Evolutionary conservation across 1,140 invertebrate genomes (phyloP).

Genomic region (Orussus abietinus): DNA sequence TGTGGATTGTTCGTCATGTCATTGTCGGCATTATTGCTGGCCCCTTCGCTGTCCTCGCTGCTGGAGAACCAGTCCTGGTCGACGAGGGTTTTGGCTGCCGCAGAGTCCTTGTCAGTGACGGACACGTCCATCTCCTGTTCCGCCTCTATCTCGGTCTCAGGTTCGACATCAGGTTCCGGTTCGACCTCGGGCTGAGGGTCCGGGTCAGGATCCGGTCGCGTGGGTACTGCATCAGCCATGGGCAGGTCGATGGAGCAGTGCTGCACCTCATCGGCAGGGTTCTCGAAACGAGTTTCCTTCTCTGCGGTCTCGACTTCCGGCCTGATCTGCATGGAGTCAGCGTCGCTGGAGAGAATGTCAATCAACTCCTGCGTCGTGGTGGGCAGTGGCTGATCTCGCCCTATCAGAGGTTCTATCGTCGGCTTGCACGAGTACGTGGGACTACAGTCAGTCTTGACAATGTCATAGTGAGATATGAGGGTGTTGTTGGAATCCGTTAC

Average conservation of each 20-base stretch:
- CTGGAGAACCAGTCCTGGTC: slow-evolving; percentile 53
- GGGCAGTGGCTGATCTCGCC: slow-evolving; percentile 42
- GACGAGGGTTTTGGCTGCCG: slow-evolving; percentile 37
- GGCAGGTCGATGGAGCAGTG: slow-evolving; percentile 51
- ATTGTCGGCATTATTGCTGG: slow-evolving; percentile 28
- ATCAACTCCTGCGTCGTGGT: slow-evolving; percentile 49
- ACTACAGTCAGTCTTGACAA: slow-evolving; percentile 50
- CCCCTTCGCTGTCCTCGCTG: slow-evolving; percentile 49
- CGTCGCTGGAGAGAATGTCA: slow-evolving; percentile 46
- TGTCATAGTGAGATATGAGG: slow-evolving; percentile 58
- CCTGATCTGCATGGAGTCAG: slow-evolving; percentile 27
- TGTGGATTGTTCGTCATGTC: slow-evolving; percentile 23
- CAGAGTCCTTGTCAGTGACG: slow-evolving; percentile 24
- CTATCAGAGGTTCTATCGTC: slow-evolving; percentile 39
- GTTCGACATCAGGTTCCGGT: slow-evolving; percentile 14
- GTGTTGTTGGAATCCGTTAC: slow-evolving; percentile 54
- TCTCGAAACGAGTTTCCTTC: slow-evolving; percentile 43
- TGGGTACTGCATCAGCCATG: slow-evolving; percentile 33
- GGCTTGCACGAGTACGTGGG: slow-evolving; percentile 30
- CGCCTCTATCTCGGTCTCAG: slow-evolving; percentile 15
- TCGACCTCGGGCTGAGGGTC: slow-evolving; percentile 27
- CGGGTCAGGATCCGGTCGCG: slow-evolving; percentile 15
- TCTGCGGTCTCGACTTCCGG: slow-evolving; percentile 7
- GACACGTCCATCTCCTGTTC: slow-evolving; percentile 8
- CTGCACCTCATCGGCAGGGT: slow-evolving; percentile 39